Percentiles rank a stretch among this genome's conserved stretches.
Evolutionary conservation across 2,113 vertebrate genomes (phyloP).

Genomic region (Cricetomys ansorgei): DNA sequence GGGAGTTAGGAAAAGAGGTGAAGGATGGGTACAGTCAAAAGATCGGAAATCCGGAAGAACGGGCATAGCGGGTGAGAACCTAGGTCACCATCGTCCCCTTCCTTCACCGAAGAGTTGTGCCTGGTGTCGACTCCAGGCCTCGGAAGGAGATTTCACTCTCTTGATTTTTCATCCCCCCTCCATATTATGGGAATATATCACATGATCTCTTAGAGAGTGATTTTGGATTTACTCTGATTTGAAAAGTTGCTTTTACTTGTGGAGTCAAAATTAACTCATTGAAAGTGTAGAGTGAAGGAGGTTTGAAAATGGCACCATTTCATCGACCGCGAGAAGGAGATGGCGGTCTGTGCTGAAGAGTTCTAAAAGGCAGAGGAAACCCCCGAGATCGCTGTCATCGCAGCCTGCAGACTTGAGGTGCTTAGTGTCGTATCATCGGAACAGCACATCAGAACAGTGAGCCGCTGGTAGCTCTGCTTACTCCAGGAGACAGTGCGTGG

Average conservation of each 20-base stretch:
- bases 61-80: not conserved
- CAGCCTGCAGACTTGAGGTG: constrained; percentile 22
- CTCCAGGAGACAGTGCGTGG: not conserved
- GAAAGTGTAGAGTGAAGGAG: not conserved
- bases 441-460: not conserved
- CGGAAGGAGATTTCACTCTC: not conserved
- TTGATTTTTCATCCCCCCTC: not conserved
- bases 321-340: not conserved
- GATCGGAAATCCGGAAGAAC: not conserved
- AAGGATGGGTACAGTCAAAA: too few relatives aligned
- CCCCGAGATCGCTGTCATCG: constrained; percentile 27
- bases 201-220: not conserved
- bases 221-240: not conserved
- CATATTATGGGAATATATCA: not conserved
- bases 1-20: not conserved
- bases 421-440: not conserved
- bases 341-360: not conserved
- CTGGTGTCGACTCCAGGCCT: not conserved
- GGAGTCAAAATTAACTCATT: not conserved
- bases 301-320: not conserved
- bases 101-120: not conserved
- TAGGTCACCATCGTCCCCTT: too few relatives aligned
- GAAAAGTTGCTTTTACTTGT: not conserved
- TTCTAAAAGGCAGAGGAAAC: not conserved
- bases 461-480: not conserved